Evolutionary conservation across 1,140 invertebrate species (phyloP).

Genomic region (Drosophila azteca): DNA sequence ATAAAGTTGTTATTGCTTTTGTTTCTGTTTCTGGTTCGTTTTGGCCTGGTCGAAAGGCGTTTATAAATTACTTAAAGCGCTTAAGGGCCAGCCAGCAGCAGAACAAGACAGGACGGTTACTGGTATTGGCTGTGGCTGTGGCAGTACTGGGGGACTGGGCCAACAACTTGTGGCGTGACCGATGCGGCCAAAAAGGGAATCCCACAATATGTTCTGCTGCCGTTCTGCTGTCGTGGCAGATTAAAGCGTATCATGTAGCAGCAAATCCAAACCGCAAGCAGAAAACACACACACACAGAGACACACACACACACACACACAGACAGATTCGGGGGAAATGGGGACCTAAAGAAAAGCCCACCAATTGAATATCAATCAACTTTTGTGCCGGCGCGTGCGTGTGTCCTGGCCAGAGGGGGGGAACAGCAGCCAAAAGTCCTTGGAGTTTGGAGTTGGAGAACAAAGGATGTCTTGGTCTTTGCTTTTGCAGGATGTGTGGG

Average conservation of each 20-base stretch:
- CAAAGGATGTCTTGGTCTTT: slow-evolving; percentile 22
- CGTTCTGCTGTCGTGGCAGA: slow-evolving; percentile 44
- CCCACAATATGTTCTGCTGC: slow-evolving; percentile 61
- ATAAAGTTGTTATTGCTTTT: slow-evolving; percentile 74
- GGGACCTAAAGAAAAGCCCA: slow-evolving; percentile 62
- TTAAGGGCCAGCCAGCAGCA: slow-evolving; percentile 61
- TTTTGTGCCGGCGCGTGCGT: slow-evolving; percentile 50
- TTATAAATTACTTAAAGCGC: slow-evolving; percentile 82
- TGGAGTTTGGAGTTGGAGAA: not conserved
- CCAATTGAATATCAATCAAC: slow-evolving; percentile 83
- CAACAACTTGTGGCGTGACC: slow-evolving; percentile 73
- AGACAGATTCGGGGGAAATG: too few species aligned
- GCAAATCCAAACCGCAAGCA: slow-evolving; percentile 76
- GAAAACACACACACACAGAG: slow-evolving; percentile 22
- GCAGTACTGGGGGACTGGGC: slow-evolving; percentile 27
- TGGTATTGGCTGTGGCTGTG: too few species aligned
- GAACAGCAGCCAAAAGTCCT: slow-evolving; percentile 4
- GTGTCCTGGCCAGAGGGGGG: slow-evolving; percentile 13
- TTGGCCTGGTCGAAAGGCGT: slow-evolving; percentile 60
- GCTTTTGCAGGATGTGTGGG: slow-evolving; percentile 1
- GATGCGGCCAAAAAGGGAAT: slow-evolving; percentile 24
- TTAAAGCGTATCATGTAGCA: slow-evolving; percentile 80
- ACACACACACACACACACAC: too few species aligned
- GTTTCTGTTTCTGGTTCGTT: slow-evolving; percentile 49
- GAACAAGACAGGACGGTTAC: not conserved